Percentiles rank a stretch among this genome's conserved stretches.
These are phyloP conservation scores for Loripinus fragilis DNA, from an alignment of 2,888 invertebrate species.

Conservation along the genomic window DNA sequence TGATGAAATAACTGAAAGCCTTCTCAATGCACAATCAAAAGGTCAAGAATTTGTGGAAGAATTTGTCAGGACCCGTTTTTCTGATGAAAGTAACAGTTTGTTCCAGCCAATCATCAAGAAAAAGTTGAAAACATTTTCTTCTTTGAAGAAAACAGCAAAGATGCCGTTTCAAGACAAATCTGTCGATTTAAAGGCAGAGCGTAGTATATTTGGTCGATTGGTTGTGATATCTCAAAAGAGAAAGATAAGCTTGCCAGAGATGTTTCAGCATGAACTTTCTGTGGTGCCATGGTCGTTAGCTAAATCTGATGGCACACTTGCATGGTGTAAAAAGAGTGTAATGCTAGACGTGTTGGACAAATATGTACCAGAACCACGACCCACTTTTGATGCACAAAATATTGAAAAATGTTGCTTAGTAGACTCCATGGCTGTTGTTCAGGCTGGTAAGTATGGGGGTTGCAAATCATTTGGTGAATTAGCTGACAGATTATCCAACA, in stretches of 20 bases:
- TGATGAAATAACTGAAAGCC: not conserved
- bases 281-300: too few relatives aligned
- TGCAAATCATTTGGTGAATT: not conserved
- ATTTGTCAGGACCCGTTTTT: not conserved
- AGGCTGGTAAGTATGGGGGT: not conserved
- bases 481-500: not conserved
- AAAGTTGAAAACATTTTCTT: too few relatives aligned
- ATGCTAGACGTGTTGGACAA: too few relatives aligned
- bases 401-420: not conserved
- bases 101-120: not conserved
- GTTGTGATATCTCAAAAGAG: not conserved
- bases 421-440: not conserved
- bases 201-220: conserved; percentile 1
- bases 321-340: too few relatives aligned
- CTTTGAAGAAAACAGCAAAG: too few relatives aligned
- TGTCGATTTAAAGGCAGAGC: not conserved
- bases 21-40: not conserved
- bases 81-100: not conserved
- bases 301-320: too few relatives aligned
- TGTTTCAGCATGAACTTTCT: not conserved
- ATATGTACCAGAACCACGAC: too few relatives aligned
- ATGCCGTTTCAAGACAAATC: not conserved
- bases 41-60: not conserved
- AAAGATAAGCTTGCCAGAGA: not conserved
- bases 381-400: not conserved